These are phyloP conservation scores for Hoplodrina ambigua DNA, from an alignment of 2,888 invertebrate species.

Conservation along the genomic window DNA sequence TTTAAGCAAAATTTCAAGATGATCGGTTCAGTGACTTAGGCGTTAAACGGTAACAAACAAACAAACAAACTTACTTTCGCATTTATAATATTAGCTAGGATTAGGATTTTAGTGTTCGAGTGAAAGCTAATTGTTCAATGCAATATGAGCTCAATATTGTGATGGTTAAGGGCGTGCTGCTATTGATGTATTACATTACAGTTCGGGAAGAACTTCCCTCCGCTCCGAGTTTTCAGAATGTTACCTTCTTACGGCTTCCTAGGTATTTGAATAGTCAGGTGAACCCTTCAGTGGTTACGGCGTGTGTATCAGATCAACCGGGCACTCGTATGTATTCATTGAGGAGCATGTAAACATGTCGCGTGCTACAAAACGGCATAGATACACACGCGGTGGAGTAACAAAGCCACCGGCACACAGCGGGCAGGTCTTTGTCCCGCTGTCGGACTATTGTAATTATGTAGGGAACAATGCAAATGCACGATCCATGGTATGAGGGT, in stretches of 20 bases:
- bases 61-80: too few relatives aligned
- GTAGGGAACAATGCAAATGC: conserved; percentile 3
- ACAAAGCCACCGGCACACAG: neutral
- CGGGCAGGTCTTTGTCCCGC: neutral
- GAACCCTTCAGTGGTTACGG: conserved; percentile 7
- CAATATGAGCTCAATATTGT: too few relatives aligned
- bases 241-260: neutral
- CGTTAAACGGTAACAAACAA: too few relatives aligned
- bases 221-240: too few relatives aligned
- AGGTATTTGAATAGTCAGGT: too few relatives aligned
- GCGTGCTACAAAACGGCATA: neutral
- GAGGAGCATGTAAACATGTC: neutral
- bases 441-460: neutral
- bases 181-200: neutral
- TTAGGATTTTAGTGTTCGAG: too few relatives aligned
- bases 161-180: too few relatives aligned
- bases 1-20: too few relatives aligned
- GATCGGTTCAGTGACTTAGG: too few relatives aligned
- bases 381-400: too few relatives aligned
- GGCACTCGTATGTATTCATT: neutral
- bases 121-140: too few relatives aligned
- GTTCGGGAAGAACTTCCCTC: neutral
- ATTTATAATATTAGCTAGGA: too few relatives aligned
- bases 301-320: neutral
- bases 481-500: neutral